Base-by-base conservation (phyloP, 2,888 invertebrate species). In the Endomychus coccineus region DNA sequence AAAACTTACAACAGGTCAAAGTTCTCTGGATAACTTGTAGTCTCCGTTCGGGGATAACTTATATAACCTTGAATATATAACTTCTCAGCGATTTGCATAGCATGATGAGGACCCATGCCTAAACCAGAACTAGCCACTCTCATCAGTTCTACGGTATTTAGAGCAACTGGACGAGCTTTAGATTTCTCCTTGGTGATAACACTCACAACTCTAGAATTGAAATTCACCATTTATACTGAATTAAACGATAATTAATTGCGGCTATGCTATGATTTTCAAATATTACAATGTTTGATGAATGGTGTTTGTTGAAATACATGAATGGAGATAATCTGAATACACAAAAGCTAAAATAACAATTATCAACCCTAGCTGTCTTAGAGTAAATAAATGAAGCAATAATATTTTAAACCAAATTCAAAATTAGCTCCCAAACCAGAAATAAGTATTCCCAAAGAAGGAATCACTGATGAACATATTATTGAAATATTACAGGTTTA, bases 11-110 rank as follows among this genome's bases (percentile, higher is more conserved):
- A 67, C 39, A 97, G 71, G 71, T 98, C 96, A 64, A 90, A 97
- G 66, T 90, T 95, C 52, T 88, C 83, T 1, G 96, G 84, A 67
- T 98, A 98, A 36, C 84, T 83, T 0, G 95, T 97, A 1, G 98
- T 98, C 70, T 98, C 98, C 1, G 98, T 98, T 52, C 98, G 78
- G 0, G 98, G 98, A 69, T 98, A 98, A 59, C 94, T 95, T 44
- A 97, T 95, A 61, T 89, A 96, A 16, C 96, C 96, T 64, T 94
- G 92, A 0, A 86, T 96, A 64, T 99, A 98, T 3, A 98, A 73
- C 19, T 85, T 74, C 62, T 95, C 94, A 0, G 92, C 92, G 22
- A 90, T 73, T 64, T 80, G 86, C 92, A 92, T 92, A 1, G 91
- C 89, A 60, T 87, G 85, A 60, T 87, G 89, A 0, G 92, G 92